Evolutionary conservation across 2,113 vertebrate genomes (phyloP), one percentile per base, ranked within the genome.

Genomic region (Dipodomys stephensi): DNA sequence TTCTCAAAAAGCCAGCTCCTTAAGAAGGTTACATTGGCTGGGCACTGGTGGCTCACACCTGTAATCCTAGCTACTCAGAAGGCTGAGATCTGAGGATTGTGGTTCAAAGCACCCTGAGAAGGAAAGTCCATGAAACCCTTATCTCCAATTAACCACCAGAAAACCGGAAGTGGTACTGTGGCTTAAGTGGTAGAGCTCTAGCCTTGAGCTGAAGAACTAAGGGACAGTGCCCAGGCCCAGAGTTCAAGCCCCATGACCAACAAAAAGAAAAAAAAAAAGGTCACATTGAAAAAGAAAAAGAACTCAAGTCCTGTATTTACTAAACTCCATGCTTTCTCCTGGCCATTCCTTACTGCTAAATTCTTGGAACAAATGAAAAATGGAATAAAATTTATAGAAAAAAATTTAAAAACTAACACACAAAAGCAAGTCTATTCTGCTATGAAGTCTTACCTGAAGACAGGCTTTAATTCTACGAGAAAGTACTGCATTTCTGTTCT

Each of bases 301-400:
- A 68, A 87, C 62, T 35, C 87, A 78, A 27, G 9, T 44, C 62
- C 60, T 28, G 22, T 53, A 49, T 87, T 92, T 76, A 78, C 87
- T 78, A 89, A 92, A 87, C 49, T 73, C n/a, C 27, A 81, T 10
- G 64, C 35, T 27, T 30, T 92, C 68, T 88, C 49, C 64, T 76
- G 78, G 65, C 27, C 39, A 46, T 82, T 86, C 28, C 67, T 83
- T 79, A 39, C 12, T 28, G 46, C 32, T 74, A 78, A 93, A 89
- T 92, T 76, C 62, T 83, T 94, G 85, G 46, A 94, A 73, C 62
- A 94, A 94, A 95, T 74, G 86, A 92, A 90, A 96, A 78, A 71
- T 28, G 65, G 90, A 88, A 95, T 73, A 28, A 5, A 25, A 82
- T 64, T 39, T n/a, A n/a, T n/a, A n/a, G n/a, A 4, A 39, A 39